Evolutionary conservation across 92 coral and sea anemone genomes (phyloP).

Genomic region (Epizoanthus ramosus): DNA sequence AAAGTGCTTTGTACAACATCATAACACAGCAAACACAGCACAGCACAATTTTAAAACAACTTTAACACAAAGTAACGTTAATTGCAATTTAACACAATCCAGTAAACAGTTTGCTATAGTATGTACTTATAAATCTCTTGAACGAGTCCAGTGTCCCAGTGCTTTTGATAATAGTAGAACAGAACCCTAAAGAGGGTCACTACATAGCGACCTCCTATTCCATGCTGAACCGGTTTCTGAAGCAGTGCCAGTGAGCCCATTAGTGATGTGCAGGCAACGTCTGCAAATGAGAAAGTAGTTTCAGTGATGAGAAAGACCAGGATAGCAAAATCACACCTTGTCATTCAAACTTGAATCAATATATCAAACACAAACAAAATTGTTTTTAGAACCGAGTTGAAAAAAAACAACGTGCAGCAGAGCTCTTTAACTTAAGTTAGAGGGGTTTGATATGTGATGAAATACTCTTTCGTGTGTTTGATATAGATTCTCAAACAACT

Average conservation of each 20-base stretch:
- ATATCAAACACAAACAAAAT: no score
- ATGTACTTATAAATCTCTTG: constrained; percentile 84
- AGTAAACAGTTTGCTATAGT: background rate
- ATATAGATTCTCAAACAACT: no score
- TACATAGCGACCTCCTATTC: constrained; percentile 75
- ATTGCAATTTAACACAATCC: background rate
- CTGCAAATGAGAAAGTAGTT: background rate
- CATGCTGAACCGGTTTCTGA: constrained; percentile 80
- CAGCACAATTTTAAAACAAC: no score
- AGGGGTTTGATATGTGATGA: no score
- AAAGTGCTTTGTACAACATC: no score
- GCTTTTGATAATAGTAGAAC: constrained; percentile 82
- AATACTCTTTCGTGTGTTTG: no score
- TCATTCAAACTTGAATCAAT: no score
- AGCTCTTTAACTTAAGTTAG: no score
- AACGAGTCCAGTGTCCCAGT: constrained; percentile 81
- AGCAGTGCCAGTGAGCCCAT: constrained; percentile 83
- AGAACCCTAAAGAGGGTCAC: constrained; percentile 79
- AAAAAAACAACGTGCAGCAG: no score
- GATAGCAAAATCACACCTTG: no score
- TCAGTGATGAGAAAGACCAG: background rate
- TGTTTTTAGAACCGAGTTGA: no score
- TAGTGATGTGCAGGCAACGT: constrained; percentile 53
- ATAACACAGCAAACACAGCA: no score
- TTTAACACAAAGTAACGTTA: background rate